phyloP scores from a whole-genome alignment of 2,113 vertebrate genomes.

The Anthoscopus minutus region DNA sequence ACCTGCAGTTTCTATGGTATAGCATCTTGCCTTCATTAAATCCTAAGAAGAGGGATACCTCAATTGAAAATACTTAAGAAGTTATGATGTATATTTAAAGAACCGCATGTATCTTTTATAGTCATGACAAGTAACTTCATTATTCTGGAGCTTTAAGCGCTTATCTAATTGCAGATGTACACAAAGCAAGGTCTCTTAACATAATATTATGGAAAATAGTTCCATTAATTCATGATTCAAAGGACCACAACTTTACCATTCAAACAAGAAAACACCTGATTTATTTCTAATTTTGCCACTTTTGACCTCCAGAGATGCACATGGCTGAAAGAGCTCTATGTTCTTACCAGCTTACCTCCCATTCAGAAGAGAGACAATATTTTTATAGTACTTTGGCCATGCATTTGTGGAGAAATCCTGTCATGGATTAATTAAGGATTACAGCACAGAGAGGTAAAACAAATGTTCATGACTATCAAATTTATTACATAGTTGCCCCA shows the following conservation, averaged over 20 bases:
- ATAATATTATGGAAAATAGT: not conserved
- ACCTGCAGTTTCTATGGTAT: not conserved
- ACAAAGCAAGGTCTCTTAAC: not conserved
- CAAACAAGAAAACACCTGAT: not conserved
- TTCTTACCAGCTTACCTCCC: not conserved
- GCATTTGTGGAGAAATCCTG: not conserved
- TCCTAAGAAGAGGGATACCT: not conserved
- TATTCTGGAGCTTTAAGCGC: not conserved
- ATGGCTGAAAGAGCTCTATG: not conserved
- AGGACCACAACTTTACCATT: not conserved
- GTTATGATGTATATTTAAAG: not conserved
- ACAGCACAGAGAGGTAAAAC: not conserved
- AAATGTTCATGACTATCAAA: not conserved
- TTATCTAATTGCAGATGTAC: not conserved
- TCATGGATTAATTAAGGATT: not conserved
- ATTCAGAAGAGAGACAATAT: not conserved
- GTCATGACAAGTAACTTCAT: not conserved
- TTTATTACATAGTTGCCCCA: not conserved
- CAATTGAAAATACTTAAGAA: not conserved
- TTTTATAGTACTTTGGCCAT: not conserved
- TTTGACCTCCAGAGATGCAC: not conserved
- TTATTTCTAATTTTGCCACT: not conserved
- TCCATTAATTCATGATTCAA: not conserved
- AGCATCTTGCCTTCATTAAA: not conserved
- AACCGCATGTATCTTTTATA: not conserved